Evolutionary conservation across 2,113 vertebrate genomes (phyloP), one percentile per base, ranked within the genome.

Genomic region (Syngnathus typhle): DNA sequence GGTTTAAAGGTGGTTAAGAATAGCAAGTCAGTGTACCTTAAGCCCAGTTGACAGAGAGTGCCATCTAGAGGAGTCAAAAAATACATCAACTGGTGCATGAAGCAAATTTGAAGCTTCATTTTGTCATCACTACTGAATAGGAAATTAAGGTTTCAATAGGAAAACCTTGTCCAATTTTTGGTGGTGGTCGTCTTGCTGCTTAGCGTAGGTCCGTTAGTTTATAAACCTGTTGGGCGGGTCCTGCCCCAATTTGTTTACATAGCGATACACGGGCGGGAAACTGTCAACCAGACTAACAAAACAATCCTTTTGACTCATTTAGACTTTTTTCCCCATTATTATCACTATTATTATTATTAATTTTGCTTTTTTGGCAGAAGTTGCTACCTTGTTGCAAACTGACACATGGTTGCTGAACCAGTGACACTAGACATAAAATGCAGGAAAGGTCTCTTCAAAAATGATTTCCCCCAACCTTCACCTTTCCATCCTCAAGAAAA

Each of bases 211-310:
- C 36, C 74, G 71, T 81, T 71, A 23, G 58, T 43, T 52, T 44
- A 64, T 74, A 66, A 89, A 89, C 88, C 85, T 84, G 88, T 88
- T 85, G 37, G 83, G 72, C 87, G 71, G 77, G 86, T 89, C 85
- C 21, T 87, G 86, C 82, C 58, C 66, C 49, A 70, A 82, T 84
- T 76, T 87, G 86, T 82, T 85, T 85, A 70, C 65, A 65, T 74
- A 58, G 68, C 63, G 61, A 73, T 82, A 78, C 15, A 46, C 65
- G 78, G 86, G 87, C 80, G 77, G 83, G 85, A 71, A 84, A 88
- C 83, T 78, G 82, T 84, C 80, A 55, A 64, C 27, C 13, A 59
- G 23, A 65, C 59, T 60, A 38, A 2, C 38, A 65, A 64, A 75
- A 64, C 63, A 67, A 71, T 61, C 43, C 27, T 32, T 32, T 32